Base-by-base conservation (phyloP, 2,797 vertebrate genomes). In the Luscinia megarhynchos region DNA sequence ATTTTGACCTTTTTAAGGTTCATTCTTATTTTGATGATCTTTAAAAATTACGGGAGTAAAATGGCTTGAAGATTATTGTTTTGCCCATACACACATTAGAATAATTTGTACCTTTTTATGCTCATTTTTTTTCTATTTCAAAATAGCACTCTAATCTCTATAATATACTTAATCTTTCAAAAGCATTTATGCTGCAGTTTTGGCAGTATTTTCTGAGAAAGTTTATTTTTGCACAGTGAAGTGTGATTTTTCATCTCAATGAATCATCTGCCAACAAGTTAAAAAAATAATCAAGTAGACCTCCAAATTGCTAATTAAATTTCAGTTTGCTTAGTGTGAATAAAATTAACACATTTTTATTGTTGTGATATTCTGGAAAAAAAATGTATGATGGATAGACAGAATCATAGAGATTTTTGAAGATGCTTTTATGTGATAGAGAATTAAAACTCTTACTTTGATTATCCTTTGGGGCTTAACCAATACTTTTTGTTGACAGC, bases 201-300 rank as follows among this genome's bases (percentile, higher is more conserved):
- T 84, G 36, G 26, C 89, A 93, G 9, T 84, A 22, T 91, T 93
- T 73, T 93, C 34, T 89, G 54, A 48, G 30, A 59, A 81, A 67
- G 26, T 89, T 88, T 90, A 48, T 77, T 67, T 82, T 94, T 81
- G 14, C 40, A 79, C 32, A 89, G 15, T 36, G 15, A 76, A 59
- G 18, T 74, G n/a, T 81, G 57, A 54, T 93, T 90, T 92, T 77
- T n/a, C 12, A 61, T 85, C n/a, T 89, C 59, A 40, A 4, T 88
- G 59, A 94, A 74, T 95, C 83, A 84, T 81, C 74, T 83, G 40
- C 64, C 40, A 68, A 61, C 48, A 94, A 70, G 83, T 92, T 50
- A 78, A 96, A 76, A n/a, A 88, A 80, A 63, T 55, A 64, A 93
- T 90, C 24, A 79, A 90, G 29, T 73, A 91, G 74, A 72, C 20